A percentile compares a stretch with the other conserved stretches of the same genome.
phyloP scores from a whole-genome alignment of 1,140 invertebrate species.

The Bradysia coprophila region DNA sequence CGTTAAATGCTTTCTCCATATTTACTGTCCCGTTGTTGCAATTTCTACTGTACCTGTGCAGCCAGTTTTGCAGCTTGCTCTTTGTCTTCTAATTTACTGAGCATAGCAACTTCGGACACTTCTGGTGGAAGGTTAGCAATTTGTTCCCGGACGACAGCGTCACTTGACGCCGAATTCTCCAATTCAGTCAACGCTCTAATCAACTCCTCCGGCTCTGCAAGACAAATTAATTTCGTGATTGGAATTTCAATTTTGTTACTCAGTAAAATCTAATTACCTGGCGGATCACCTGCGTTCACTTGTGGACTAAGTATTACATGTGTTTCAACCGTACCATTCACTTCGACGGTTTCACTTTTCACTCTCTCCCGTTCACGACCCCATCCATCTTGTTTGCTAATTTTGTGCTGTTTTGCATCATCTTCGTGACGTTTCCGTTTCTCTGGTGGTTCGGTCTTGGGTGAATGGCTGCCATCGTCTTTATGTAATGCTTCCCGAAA shows the following conservation, averaged over 20 bases:
- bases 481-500: conserved; percentile 35
- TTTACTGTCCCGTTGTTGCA: neutral
- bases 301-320: conserved; percentile 57
- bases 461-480: neutral
- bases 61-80: conserved; percentile 18
- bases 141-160: conserved; percentile 77
- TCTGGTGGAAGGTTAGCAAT: conserved; percentile 86
- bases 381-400: no score
- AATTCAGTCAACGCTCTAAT: conserved; percentile 69
- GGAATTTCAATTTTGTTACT: no score
- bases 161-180: conserved; percentile 85
- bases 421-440: conserved; percentile 13
- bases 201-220: conserved; percentile 75
- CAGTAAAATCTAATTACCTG: no score
- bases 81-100: conserved; percentile 60
- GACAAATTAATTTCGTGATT: no score
- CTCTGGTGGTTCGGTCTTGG: neutral
- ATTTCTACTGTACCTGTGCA: conserved; percentile 13
- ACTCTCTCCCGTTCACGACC: neutral
- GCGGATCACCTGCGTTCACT: conserved; percentile 35
- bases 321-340: conserved; percentile 51
- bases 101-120: conserved; percentile 76
- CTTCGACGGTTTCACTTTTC: conserved; percentile 25
- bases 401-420: conserved; percentile 13
- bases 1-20: neutral